Evolutionary conservation across 2,888 invertebrate genomes (phyloP).

Genomic region (Philereme vetulata): DNA sequence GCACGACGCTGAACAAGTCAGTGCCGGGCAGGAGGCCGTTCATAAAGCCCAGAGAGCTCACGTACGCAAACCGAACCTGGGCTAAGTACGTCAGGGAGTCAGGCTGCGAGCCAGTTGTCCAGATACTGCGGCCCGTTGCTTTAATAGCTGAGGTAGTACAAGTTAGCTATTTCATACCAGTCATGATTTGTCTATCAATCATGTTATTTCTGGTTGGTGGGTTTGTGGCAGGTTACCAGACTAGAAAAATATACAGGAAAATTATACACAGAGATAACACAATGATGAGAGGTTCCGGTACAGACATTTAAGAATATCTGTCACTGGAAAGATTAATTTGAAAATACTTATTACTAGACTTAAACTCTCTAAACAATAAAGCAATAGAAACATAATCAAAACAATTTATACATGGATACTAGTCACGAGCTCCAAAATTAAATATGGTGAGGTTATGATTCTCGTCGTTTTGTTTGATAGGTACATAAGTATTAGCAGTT

Average conservation of each 20-base stretch:
- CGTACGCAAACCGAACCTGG: constrained; percentile 87
- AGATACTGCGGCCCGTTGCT: constrained; percentile 74
- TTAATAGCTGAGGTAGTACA: constrained; percentile 57
- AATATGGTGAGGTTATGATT: constrained; percentile 15
- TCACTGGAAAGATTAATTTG: neutral
- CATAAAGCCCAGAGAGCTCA: constrained; percentile 83
- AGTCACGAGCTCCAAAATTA: constrained; percentile 24
- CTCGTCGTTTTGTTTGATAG: constrained; percentile 6
- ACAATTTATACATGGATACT: constrained; percentile 20
- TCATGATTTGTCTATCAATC: neutral
- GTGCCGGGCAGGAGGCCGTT: constrained; percentile 83
- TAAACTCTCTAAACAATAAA: constrained; percentile 1
- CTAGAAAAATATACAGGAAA: constrained; percentile 7
- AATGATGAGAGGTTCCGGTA: neutral
- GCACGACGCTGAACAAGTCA: constrained; percentile 75
- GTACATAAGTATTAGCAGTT: neutral
- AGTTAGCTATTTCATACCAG: constrained; percentile 34
- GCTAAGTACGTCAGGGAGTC: constrained; percentile 88
- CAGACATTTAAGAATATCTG: constrained; percentile 1
- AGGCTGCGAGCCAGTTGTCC: constrained; percentile 83
- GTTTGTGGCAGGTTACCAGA: constrained; percentile 7
- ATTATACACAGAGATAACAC: constrained; percentile 1
- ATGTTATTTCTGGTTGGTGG: constrained; percentile 9
- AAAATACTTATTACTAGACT: neutral
- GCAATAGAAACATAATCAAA: constrained; percentile 2